Percentiles rank a stretch among this genome's conserved stretches.
Evolutionary conservation across 2,797 vertebrate genomes (phyloP).

Genomic region (Pangasius larnaudii): DNA sequence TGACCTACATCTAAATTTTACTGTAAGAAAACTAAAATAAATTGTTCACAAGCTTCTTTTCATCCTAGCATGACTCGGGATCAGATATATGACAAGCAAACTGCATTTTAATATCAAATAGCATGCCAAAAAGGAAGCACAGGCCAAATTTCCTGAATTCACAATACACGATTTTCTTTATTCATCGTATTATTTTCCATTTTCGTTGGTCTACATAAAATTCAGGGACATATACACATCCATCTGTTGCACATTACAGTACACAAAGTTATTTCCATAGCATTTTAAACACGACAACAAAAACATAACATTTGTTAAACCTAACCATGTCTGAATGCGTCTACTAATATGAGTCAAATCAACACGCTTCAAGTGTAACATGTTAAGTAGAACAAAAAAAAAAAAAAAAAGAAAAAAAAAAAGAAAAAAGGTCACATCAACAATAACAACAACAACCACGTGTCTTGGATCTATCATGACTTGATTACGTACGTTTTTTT

Average conservation of each 20-base stretch:
- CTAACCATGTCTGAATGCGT: conserved; percentile 56
- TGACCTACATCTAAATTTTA: not conserved
- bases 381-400: conserved; percentile 28
- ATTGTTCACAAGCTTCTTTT: not conserved
- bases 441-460: conserved; percentile 39
- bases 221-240: conserved; percentile 59
- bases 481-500: conserved; percentile 33
- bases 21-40: not conserved
- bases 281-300: conserved; percentile 63
- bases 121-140: not conserved
- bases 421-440: conserved; percentile 32
- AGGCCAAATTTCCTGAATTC: conserved; percentile 49
- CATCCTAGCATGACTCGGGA: not conserved
- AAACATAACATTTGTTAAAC: conserved; percentile 56
- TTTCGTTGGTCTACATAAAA: conserved; percentile 72
- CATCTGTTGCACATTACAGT: conserved; percentile 71
- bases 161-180: conserved; percentile 70
- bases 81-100: not conserved
- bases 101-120: not conserved
- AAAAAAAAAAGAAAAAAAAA: not conserved
- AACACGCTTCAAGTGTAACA: conserved; percentile 49
- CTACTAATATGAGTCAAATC: conserved; percentile 60
- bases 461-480: conserved; percentile 33
- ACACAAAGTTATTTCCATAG: conserved; percentile 69
- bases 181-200: conserved; percentile 72